Evolutionary conservation across 2,888 invertebrate genomes (phyloP), one percentile per base, ranked within the genome.

Genomic region (Cepaea hortensis): DNA sequence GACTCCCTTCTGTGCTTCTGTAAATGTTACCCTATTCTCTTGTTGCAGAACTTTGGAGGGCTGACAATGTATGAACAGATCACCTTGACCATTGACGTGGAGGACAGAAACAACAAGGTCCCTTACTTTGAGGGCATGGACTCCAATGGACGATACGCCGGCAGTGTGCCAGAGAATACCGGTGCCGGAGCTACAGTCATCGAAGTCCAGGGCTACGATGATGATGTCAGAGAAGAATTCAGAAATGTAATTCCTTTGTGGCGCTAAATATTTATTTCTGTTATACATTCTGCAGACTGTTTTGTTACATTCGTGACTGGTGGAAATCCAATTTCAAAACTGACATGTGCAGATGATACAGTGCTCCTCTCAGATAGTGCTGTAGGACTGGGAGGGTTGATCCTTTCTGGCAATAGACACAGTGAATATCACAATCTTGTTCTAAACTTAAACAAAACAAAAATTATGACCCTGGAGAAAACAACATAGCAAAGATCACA

Each of bases 71-170:
- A 92, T 82, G 92, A 91, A 73, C 93, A 93, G 85, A 93, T 94
- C 18, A 96, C 98, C 83, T 98, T 98, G 84, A 98, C 98, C 90
- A 98, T 99, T 94, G 97, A 97, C 95, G 97, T 99, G 90, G 97
- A 97, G 94, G 99, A 99, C 95, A 97, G 98, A 88, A 99, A 99
- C 95, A 99, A 99, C 94, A 99, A 99, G 95, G 97, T 98, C 1
- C 98, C 99, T 0, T 98, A 98, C 95, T 99, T 99, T 96, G 97
- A 99, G 95, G 94, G 94, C 15, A 89, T 93, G 70, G 92, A 93
- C 82, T 88, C 84, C 9, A 99, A 99, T 95, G 96, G 98, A 0
- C 98, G 99, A 0, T 95, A 98, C 91, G 98, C 98, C 48, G 98
- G 98, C 0, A 98, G 98, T 90, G 98, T 99, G 0, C 98, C 98